A percentile compares a stretch with the other conserved stretches of the same genome.
Evolutionary conservation across 2,113 vertebrate species (phyloP).

Genomic region (Podarcis muralis): DNA sequence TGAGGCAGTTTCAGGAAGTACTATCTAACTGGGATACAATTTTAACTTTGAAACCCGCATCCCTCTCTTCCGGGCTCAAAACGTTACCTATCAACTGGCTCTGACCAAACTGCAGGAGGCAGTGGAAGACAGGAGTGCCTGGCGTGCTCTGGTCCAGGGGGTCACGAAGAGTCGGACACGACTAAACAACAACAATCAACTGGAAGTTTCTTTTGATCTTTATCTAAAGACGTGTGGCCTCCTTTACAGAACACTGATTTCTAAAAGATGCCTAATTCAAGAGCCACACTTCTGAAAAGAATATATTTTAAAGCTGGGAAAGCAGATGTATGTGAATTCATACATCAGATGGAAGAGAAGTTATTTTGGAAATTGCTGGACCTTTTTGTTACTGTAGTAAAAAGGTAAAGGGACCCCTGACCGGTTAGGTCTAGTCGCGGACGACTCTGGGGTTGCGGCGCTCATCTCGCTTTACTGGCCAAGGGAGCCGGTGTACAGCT

Average conservation of each 20-base stretch:
- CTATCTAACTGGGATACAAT: too few relatives aligned
- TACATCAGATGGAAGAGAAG: constrained; percentile 32
- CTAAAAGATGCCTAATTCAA: background rate
- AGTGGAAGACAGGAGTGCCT: too few relatives aligned
- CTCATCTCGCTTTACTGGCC: too few relatives aligned
- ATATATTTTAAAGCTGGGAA: background rate
- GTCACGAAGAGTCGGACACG: too few relatives aligned
- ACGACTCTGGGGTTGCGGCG: too few relatives aligned
- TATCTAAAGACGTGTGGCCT: background rate
- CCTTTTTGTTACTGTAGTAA: background rate
- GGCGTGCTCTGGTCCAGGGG: too few relatives aligned
- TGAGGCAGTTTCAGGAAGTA: too few relatives aligned
- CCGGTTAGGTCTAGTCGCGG: too few relatives aligned
- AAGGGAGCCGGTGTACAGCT: too few relatives aligned
- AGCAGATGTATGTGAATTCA: constrained; percentile 17
- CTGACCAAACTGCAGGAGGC: too few relatives aligned
- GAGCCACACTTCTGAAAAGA: background rate
- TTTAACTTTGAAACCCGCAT: background rate
- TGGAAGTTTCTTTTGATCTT: background rate
- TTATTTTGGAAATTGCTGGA: constrained; percentile 19
- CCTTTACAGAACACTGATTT: background rate
- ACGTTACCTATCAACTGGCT: background rate
- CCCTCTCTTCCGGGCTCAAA: background rate
- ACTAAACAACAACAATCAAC: too few relatives aligned
- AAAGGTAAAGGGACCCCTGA: too few relatives aligned